A percentile compares a stretch with the other conserved stretches of the same genome.
Evolutionary conservation across 2,113 vertebrate genomes (phyloP).

Genomic region (Malaclemys terrapin): DNA sequence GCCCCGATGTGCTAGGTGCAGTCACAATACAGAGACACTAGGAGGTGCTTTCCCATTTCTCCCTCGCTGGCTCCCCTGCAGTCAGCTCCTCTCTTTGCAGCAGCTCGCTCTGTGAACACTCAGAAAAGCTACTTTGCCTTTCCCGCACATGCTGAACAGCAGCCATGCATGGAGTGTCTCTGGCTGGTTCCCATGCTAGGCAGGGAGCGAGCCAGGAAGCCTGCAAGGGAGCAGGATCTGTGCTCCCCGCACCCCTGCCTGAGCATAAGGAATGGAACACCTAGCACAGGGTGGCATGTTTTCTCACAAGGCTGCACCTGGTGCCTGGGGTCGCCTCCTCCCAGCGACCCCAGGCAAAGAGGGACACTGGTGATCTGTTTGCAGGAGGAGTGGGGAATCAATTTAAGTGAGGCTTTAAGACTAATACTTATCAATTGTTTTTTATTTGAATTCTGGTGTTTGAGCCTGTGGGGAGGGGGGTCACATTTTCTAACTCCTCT

Average conservation of each 20-base stretch:
- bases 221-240: background rate
- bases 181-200: no score
- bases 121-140: no score
- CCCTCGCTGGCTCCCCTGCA: background rate
- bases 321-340: background rate
- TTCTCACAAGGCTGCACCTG: background rate
- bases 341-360: background rate
- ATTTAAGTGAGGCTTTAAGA: background rate
- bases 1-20: accelerated
- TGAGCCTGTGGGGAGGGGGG: background rate
- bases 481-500: background rate
- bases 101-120: background rate
- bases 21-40: background rate
- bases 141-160: no score
- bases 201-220: background rate
- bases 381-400: no score
- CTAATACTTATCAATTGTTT: accelerated
- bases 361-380: no score
- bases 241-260: background rate
- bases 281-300: background rate
- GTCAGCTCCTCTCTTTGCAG: background rate
- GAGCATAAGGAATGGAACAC: background rate
- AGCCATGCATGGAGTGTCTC: no score
- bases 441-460: background rate
- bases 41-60: no score